phyloP scores from a whole-genome alignment of 37 sponge, comb jelly and placozoan species.

The Haliclona indistincta region DNA sequence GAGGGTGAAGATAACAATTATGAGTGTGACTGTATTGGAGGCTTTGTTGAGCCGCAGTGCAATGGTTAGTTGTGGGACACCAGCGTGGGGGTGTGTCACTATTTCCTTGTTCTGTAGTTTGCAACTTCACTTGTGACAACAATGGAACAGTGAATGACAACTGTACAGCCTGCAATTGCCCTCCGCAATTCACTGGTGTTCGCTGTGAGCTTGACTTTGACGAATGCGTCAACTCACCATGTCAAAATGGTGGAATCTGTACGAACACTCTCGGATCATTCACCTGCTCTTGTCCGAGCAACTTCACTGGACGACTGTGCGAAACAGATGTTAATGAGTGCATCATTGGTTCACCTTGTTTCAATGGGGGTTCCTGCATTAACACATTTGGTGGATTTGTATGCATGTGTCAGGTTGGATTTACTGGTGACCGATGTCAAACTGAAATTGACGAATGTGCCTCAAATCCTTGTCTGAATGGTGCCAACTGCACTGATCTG shows the following conservation, averaged over 20 bases:
- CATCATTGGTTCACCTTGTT: neutral
- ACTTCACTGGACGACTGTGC: neutral
- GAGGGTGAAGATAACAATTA: no score
- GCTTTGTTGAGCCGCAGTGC: neutral
- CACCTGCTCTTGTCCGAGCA: neutral
- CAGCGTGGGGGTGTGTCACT: no score
- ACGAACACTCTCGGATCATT: no score
- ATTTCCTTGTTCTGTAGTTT: neutral
- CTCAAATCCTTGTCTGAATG: neutral
- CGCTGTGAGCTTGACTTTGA: neutral
- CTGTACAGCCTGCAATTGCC: neutral
- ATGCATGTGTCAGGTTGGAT: neutral
- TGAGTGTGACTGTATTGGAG: neutral
- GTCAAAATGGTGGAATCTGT: neutral
- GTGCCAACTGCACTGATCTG: neutral
- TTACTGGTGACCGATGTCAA: neutral
- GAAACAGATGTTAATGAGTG: neutral
- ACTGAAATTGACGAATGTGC: neutral
- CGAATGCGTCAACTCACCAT: neutral
- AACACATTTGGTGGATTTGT: neutral
- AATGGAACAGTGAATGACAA: neutral
- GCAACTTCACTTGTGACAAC: neutral
- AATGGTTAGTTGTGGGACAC: no score
- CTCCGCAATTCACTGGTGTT: neutral
- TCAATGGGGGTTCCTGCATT: slow-evolving; percentile 1